A percentile compares a stretch with the other conserved stretches of the same genome.
Evolutionary conservation across 2,113 vertebrate genomes (phyloP).

Genomic region (Athene noctua): DNA sequence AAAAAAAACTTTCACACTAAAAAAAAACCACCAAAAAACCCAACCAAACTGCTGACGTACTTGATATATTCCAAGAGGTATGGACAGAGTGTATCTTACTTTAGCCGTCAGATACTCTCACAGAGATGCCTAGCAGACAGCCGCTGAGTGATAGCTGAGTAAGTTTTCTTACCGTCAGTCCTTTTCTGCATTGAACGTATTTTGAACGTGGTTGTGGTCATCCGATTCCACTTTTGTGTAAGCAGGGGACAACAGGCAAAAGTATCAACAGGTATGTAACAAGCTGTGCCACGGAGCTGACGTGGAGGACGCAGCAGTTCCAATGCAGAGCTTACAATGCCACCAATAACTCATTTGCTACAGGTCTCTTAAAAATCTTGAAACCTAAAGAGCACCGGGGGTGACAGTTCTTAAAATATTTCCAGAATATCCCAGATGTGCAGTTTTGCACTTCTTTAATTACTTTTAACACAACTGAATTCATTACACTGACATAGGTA

Average conservation of each 20-base stretch:
- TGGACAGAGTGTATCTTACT: background rate
- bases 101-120: rapidly evolving
- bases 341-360: rapidly evolving
- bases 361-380: background rate
- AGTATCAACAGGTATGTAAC: rapidly evolving
- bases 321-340: background rate
- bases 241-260: rapidly evolving
- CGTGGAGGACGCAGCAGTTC: background rate
- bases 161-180: rapidly evolving
- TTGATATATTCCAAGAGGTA: background rate
- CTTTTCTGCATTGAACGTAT: background rate
- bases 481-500: rapidly evolving
- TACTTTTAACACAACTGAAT: background rate
- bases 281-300: background rate
- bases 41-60: rapidly evolving
- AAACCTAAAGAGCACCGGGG: background rate
- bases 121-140: background rate
- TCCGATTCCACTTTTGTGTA: rapidly evolving
- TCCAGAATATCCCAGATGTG: background rate
- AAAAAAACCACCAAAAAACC: too few relatives aligned
- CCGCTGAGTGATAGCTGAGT: background rate
- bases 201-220: background rate
- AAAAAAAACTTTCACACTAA: background rate
- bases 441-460: background rate
- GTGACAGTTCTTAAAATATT: background rate